phyloP scores from a whole-genome alignment of 1,140 invertebrate genomes.

The Andrena cerasifolii region DNA sequence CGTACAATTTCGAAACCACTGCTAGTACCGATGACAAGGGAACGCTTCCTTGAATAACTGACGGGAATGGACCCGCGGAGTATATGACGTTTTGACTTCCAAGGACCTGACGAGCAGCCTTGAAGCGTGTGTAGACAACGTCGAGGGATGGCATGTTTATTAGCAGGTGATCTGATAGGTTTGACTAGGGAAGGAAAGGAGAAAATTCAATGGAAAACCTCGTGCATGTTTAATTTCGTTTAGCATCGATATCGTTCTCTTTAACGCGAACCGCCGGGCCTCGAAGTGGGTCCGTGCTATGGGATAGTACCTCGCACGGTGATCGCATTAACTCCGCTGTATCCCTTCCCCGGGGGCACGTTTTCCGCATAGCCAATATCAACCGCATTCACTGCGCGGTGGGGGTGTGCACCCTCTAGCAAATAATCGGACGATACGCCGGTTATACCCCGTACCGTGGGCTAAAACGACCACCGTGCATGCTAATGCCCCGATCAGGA shows the following conservation, averaged over 20 bases:
- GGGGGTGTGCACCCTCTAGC: slow-evolving; percentile 52
- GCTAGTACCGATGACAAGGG: no score
- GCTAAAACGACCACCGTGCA: slow-evolving; percentile 65
- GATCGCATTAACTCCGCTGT: slow-evolving; percentile 69
- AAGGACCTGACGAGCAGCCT: no score
- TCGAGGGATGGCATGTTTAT: no score
- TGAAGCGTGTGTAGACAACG: no score
- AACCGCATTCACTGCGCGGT: slow-evolving; percentile 50
- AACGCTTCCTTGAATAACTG: no score
- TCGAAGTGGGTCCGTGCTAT: slow-evolving; percentile 37
- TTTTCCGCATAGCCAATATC: slow-evolving; percentile 73
- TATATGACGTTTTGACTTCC: no score
- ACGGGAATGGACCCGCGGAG: no score
- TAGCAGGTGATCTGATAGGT: not conserved
- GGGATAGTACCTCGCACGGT: slow-evolving; percentile 58
- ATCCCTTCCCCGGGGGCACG: slow-evolving; percentile 61
- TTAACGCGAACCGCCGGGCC: slow-evolving; percentile 42
- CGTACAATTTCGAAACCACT: no score
- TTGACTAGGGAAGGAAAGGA: not conserved
- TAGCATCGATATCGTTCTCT: slow-evolving; percentile 10
- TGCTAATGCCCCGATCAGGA: slow-evolving; percentile 60
- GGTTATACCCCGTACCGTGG: slow-evolving; percentile 41
- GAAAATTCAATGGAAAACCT: not conserved
- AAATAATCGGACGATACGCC: slow-evolving; percentile 70
- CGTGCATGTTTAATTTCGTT: slow-evolving; percentile 50